Conservation (phyloP, 2,797 vertebrate genomes). For the Gallirallus australis region DNA sequence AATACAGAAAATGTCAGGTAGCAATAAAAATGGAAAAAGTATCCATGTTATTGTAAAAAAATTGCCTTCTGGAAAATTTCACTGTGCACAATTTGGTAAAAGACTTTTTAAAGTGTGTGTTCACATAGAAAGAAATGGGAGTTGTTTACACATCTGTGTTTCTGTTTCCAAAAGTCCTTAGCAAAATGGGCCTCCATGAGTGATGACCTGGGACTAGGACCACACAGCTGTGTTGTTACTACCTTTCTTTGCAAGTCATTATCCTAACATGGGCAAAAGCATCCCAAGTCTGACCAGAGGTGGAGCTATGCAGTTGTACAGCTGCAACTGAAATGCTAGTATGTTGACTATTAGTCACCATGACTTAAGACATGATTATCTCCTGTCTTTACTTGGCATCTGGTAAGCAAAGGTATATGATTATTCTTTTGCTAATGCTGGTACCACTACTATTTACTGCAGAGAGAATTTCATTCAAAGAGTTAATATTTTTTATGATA, state of each 20-base stretch:
- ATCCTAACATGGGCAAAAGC: not conserved
- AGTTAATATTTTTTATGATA: not conserved
- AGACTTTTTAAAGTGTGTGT: not conserved
- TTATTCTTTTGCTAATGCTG: not conserved
- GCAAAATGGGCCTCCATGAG: not conserved
- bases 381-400: not conserved
- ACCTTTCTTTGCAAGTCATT: not conserved
- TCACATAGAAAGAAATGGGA: not conserved
- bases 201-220: fast-evolving
- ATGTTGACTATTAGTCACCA: not conserved
- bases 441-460: not conserved
- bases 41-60: not conserved
- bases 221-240: not conserved
- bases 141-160: not conserved
- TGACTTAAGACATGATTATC: not conserved
- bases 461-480: not conserved
- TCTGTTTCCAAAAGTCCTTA: not conserved
- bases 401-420: not conserved
- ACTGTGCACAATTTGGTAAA: not conserved
- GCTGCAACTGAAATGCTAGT: not conserved
- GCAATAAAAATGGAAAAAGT: not conserved
- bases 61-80: conserved; percentile 40
- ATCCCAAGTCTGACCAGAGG: not conserved
- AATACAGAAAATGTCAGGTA: conserved; percentile 1
- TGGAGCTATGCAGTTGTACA: not conserved